These are phyloP conservation scores for Astropecten irregularis DNA, from an alignment of 53 echinoderm and acorn worm species.

Conservation along the genomic window DNA sequence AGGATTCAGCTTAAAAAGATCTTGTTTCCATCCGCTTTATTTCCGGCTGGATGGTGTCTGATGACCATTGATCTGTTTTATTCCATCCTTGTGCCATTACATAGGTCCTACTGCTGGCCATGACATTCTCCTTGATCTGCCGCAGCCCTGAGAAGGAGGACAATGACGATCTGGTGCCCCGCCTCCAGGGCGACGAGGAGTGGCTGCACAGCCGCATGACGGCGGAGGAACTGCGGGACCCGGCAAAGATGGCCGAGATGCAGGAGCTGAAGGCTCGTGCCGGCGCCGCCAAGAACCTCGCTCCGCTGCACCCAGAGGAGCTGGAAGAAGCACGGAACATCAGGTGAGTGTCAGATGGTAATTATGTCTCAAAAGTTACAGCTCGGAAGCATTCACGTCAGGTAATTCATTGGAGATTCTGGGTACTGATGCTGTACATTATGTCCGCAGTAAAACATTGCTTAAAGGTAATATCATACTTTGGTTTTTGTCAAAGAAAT, in stretches of 20 bases:
- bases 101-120: constrained; percentile 83
- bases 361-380: no score
- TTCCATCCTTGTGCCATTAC: no score
- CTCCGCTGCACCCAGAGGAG: constrained; percentile 37
- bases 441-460: no score
- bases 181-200: constrained; percentile 80
- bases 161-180: constrained; percentile 43
- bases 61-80: no score
- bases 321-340: constrained; percentile 65
- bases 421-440: no score
- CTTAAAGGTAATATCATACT: no score
- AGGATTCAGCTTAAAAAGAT: no score
- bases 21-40: no score
- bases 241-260: constrained; percentile 42
- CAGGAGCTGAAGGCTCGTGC: constrained; percentile 7
- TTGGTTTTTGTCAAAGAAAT: no score
- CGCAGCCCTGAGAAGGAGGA: constrained; percentile 85
- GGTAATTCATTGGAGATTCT: no score
- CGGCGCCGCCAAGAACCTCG: background rate
- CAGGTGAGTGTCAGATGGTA: constrained; percentile 67
- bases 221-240: constrained; percentile 62
- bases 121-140: constrained; percentile 85
- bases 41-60: no score
- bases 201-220: constrained; percentile 86
- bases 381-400: background rate